These are phyloP conservation scores for Stenodera caucasica DNA, from an alignment of 2,888 invertebrate species.

Conservation along the genomic window DNA sequence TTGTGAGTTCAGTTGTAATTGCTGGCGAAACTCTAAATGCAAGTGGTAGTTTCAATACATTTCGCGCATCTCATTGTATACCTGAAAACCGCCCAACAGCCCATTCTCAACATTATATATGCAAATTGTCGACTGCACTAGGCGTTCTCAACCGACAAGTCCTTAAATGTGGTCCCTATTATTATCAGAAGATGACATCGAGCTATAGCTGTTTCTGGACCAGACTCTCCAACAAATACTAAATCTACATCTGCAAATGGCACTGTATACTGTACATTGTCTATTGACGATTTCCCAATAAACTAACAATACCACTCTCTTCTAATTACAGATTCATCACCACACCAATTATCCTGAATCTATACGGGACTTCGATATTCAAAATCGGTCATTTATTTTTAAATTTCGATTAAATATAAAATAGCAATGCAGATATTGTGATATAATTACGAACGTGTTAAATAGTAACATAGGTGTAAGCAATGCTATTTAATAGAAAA, in stretches of 20 bases:
- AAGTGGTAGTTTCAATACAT: slow-evolving; percentile 26
- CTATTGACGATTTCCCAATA: slow-evolving; percentile 25
- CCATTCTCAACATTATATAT: slow-evolving; percentile 36
- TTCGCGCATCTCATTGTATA: slow-evolving; percentile 10
- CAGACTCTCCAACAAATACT: slow-evolving; percentile 41
- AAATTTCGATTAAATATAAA: no score
- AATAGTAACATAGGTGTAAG: slow-evolving; percentile 54
- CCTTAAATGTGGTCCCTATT: slow-evolving; percentile 37
- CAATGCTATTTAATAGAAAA: slow-evolving; percentile 50
- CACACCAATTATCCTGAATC: no score
- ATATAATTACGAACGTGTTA: slow-evolving; percentile 54
- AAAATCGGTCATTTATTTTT: no score
- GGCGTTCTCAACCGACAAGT: slow-evolving; percentile 41
- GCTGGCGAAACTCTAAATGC: slow-evolving; percentile 30
- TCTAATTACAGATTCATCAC: no score
- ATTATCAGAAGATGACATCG: slow-evolving; percentile 23
- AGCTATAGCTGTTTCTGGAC: slow-evolving; percentile 37
- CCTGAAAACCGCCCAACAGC: slow-evolving; percentile 23
- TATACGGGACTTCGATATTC: no score
- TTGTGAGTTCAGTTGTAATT: slow-evolving; percentile 50
- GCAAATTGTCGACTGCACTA: slow-evolving; percentile 40
- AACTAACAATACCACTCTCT: slow-evolving; percentile 3
- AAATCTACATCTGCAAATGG: slow-evolving; percentile 45
- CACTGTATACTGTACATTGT: slow-evolving; percentile 26
- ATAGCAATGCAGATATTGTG: slow-evolving; percentile 42